phyloP scores from a whole-genome alignment of 2,888 invertebrate species.

The Sesia bembeciformis region DNA sequence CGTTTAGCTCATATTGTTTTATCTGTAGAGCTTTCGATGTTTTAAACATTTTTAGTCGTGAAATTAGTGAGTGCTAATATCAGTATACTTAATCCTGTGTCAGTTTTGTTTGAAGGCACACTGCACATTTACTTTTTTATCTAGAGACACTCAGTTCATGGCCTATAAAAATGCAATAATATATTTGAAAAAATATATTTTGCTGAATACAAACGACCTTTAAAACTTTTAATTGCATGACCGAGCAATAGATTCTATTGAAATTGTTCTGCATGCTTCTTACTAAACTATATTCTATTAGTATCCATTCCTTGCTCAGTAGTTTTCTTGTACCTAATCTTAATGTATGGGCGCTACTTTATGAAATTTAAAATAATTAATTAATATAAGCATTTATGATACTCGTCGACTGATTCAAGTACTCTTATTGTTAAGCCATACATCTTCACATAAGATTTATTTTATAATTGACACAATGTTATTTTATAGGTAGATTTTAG shows the following conservation, averaged over 20 bases:
- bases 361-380: slow-evolving; percentile 37
- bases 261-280: slow-evolving; percentile 16
- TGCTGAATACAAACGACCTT: slow-evolving; percentile 30
- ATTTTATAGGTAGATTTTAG: slow-evolving; percentile 14
- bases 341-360: slow-evolving; percentile 31
- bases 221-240: slow-evolving; percentile 66
- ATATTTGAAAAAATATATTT: too few species aligned
- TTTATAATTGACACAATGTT: slow-evolving; percentile 18
- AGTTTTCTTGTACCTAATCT: slow-evolving; percentile 19
- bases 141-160: neutral
- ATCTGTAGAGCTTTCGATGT: slow-evolving; percentile 29
- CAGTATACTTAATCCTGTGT: neutral
- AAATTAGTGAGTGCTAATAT: slow-evolving; percentile 1
- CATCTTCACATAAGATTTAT: slow-evolving; percentile 21
- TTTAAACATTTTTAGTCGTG: slow-evolving; percentile 18
- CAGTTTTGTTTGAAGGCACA: slow-evolving; percentile 1
- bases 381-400: slow-evolving; percentile 44
- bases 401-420: slow-evolving; percentile 50
- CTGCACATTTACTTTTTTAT: slow-evolving; percentile 18
- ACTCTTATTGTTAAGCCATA: slow-evolving; percentile 18
- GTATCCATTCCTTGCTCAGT: slow-evolving; percentile 62
- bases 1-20: slow-evolving; percentile 3
- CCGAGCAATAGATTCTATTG: slow-evolving; percentile 28
- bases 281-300: slow-evolving; percentile 25
- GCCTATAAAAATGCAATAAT: neutral